A percentile compares a stretch with the other conserved stretches of the same genome.
phyloP scores from a whole-genome alignment of 2,113 vertebrate species.

The Misgurnus anguillicaudatus region DNA sequence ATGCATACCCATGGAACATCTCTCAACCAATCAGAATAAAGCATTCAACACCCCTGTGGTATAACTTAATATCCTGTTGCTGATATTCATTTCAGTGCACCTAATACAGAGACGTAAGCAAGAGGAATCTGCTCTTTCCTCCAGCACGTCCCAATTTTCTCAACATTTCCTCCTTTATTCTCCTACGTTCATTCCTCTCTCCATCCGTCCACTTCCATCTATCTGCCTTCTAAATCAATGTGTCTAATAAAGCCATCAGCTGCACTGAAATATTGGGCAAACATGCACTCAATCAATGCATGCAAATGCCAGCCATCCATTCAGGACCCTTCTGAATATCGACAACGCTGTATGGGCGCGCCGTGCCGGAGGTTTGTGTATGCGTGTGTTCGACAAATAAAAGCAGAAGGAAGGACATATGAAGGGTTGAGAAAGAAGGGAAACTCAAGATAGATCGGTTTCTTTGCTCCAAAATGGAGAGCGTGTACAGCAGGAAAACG shows the following conservation, averaged over 20 bases:
- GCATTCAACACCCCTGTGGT: no score
- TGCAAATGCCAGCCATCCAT: conserved; percentile 59
- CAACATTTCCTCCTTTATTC: conserved; percentile 38
- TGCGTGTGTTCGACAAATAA: conserved; percentile 50
- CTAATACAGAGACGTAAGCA: not conserved
- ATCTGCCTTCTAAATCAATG: conserved; percentile 56
- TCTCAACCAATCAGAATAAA: no score
- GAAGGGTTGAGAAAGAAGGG: conserved; percentile 39
- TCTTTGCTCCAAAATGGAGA: conserved; percentile 35
- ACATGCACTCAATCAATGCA: conserved; percentile 58
- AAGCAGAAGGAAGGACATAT: conserved; percentile 33
- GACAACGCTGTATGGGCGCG: conserved; percentile 29
- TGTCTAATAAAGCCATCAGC: conserved; percentile 59
- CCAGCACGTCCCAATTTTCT: not conserved
- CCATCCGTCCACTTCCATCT: conserved; percentile 44
- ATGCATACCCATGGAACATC: no score
- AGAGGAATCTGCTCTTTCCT: not conserved
- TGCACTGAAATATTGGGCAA: conserved; percentile 57
- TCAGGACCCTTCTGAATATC: conserved; percentile 53
- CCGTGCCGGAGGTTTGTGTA: conserved; percentile 41
- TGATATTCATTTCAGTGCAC: not conserved
- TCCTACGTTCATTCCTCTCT: conserved; percentile 29
- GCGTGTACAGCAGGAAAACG: conserved; percentile 36
- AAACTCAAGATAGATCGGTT: conserved; percentile 40
- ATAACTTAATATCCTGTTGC: no score